A percentile compares a stretch with the other conserved stretches of the same genome.
Conservation (phyloP, 2,888 invertebrate genomes). For the Lasioglossum zephyrum region DNA sequence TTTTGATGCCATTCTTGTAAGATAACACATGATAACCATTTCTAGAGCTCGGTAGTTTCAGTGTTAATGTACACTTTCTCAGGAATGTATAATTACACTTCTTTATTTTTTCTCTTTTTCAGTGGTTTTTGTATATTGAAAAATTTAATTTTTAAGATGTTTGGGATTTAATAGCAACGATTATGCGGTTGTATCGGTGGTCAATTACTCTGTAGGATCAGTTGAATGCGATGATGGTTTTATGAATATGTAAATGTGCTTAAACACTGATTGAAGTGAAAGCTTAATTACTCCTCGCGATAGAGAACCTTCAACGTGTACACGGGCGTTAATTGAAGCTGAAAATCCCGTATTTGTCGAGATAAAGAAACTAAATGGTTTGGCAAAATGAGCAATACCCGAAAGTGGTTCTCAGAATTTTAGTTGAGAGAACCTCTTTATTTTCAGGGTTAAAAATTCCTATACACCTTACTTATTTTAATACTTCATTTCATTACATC, state of each 20-base stretch:
- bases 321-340: background rate
- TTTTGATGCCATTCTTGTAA: too few relatives aligned
- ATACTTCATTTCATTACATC: background rate
- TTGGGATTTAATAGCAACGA: background rate
- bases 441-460: background rate
- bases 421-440: background rate
- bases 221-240: background rate
- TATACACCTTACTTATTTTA: background rate
- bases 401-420: background rate
- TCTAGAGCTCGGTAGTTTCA: too few relatives aligned
- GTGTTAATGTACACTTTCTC: background rate
- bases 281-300: background rate
- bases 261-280: slow-evolving; percentile 5
- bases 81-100: background rate
- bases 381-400: background rate
- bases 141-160: background rate
- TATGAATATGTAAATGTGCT: background rate
- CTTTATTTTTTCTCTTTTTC: background rate
- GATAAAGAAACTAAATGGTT: background rate
- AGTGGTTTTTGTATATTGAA: too few relatives aligned
- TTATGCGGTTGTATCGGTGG: background rate
- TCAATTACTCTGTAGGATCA: background rate
- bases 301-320: background rate
- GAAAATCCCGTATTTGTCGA: background rate
- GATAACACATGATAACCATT: too few relatives aligned